Conservation (phyloP, 1,140 invertebrate genomes). For the Megalonaias nervosa region DNA sequence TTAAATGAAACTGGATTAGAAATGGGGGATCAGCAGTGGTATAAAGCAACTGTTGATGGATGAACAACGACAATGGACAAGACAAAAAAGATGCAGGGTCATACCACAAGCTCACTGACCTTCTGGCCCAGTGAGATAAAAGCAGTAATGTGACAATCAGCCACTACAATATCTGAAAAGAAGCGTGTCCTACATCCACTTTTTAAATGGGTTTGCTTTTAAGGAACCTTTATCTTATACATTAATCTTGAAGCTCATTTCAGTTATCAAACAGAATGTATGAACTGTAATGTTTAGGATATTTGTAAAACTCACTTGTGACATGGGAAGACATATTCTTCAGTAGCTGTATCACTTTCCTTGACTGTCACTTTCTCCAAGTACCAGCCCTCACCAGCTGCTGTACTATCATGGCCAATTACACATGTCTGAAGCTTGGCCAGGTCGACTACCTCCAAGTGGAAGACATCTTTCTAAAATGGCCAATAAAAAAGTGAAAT, state of each 20-base stretch:
- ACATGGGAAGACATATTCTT: constrained; percentile 66
- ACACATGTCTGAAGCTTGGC: constrained; percentile 58
- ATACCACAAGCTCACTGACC: too few species aligned
- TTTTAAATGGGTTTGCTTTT: too few species aligned
- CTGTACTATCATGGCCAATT: constrained; percentile 65
- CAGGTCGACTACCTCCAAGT: constrained; percentile 65
- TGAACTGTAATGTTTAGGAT: not conserved
- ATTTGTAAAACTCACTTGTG: constrained; percentile 47
- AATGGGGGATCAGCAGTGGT: too few species aligned
- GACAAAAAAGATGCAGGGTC: too few species aligned
- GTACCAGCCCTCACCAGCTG: constrained; percentile 59
- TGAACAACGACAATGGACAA: too few species aligned
- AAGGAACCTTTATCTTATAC: too few species aligned
- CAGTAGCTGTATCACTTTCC: constrained; percentile 49
- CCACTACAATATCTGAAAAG: too few species aligned
- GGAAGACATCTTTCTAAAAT: constrained; percentile 63
- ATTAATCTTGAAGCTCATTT: not conserved
- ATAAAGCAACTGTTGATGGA: too few species aligned
- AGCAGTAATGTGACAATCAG: too few species aligned
- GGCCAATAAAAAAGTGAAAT: not conserved
- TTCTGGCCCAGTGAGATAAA: too few species aligned
- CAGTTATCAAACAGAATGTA: not conserved
- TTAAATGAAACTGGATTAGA: too few species aligned
- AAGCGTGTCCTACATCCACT: too few species aligned
- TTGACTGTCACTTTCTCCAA: constrained; percentile 55